phyloP scores from a whole-genome alignment of 1,140 invertebrate species.

The Conus ventricosus region DNA sequence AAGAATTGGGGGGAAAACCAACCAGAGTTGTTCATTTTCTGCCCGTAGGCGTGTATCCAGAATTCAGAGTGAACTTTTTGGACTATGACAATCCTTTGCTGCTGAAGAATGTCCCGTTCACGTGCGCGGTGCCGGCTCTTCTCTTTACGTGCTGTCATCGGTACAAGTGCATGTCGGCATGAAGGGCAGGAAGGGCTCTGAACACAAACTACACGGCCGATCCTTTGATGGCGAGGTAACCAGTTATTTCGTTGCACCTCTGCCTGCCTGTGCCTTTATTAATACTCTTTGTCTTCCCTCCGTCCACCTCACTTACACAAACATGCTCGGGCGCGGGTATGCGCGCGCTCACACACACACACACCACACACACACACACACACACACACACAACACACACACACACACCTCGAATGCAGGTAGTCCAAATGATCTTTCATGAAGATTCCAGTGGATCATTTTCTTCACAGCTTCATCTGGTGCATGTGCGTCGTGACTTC shows the following conservation, averaged over 20 bases:
- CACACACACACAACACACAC: no score
- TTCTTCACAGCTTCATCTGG: not conserved
- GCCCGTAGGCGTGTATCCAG: not conserved
- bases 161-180: not conserved
- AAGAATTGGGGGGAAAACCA: not conserved
- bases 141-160: not conserved
- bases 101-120: constrained; percentile 11
- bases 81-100: not conserved
- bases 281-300: no score
- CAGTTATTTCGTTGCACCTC: no score
- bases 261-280: no score
- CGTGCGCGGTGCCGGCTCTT: not conserved
- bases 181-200: not conserved
- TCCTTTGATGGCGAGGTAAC: not conserved
- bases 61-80: not conserved
- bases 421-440: no score
- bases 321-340: no score
- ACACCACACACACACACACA: no score
- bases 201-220: not conserved
- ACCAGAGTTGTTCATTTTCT: not conserved
- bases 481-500: not conserved
- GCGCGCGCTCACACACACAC: no score
- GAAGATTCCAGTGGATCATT: not conserved
- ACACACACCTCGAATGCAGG: no score
- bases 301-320: no score